Percentiles rank a stretch among this genome's conserved stretches.
Evolutionary conservation across 1,140 invertebrate genomes (phyloP).

Genomic region (Schlechtendalia chinensis): DNA sequence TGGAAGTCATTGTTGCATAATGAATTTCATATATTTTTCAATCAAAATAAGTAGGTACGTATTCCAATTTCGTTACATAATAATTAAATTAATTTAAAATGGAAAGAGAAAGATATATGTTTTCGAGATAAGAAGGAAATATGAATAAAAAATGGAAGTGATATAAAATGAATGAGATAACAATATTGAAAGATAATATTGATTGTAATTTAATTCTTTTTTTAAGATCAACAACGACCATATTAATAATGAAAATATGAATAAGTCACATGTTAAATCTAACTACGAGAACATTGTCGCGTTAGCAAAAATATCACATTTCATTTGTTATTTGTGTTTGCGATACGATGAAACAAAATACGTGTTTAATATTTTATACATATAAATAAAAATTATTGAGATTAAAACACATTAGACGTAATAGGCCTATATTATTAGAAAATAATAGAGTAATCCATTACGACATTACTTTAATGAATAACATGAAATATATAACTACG

Average conservation of each 20-base stretch:
- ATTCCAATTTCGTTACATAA: too few relatives aligned
- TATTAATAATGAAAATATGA: not conserved
- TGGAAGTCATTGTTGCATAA: too few relatives aligned
- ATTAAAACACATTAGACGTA: not conserved
- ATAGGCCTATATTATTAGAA: not conserved
- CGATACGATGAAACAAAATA: not conserved
- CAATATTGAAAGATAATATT: not conserved
- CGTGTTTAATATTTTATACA: not conserved
- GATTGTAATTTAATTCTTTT: not conserved
- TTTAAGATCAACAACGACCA: not conserved
- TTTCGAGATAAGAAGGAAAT: not conserved
- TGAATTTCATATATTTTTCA: too few relatives aligned
- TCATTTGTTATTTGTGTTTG: not conserved
- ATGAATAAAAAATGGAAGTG: not conserved
- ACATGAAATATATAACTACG: too few relatives aligned
- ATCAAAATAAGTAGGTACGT: too few relatives aligned
- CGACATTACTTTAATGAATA: not conserved
- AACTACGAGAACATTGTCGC: not conserved
- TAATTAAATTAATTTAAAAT: too few relatives aligned
- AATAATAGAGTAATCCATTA: constrained; percentile 4
- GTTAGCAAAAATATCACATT: constrained; percentile 10
- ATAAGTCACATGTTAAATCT: not conserved
- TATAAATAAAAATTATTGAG: not conserved
- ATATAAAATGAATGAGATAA: not conserved
- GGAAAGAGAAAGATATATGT: not conserved